Evolutionary conservation across 2,888 invertebrate genomes (phyloP), one percentile per base, ranked within the genome.

Genomic region (Gymnocheta viridis): DNA sequence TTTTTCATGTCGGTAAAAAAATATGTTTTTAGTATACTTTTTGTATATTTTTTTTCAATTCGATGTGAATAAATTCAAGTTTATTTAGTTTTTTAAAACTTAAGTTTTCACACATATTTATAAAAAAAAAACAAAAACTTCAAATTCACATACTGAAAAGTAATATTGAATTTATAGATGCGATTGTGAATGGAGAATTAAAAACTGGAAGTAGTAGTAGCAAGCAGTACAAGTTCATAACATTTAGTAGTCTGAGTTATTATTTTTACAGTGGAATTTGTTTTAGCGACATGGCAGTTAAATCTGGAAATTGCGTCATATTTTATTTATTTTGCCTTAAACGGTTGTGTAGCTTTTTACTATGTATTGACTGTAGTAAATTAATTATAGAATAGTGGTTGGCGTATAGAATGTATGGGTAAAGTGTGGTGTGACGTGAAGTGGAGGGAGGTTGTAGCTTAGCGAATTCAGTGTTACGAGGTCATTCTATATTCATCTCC

Each of bases 41-140:
- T 17, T 35, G 17, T 66, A 14, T 6, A 14, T 32, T 0, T 22
- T 22, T 35, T 66, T 67, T 24, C 14, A 35, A 44, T 69, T 54
- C 19, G 38, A 54, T 67, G 74, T 74, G 51, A 81, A 67, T 24
- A 32, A 56, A 54, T 67, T 74, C 66, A 58, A 73, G 80, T 79
- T 67, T 73, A 58, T 80, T 49, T 66, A 44, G 10, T 69, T 44
- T 9, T 51, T 44, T 10, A 54, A 69, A n/a, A 27, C 3, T 62
- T 54, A 60, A 67, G 17, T 67, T 80, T 81, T 69, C 51, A 62
- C 81, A 81, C 74, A 74, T 22, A 35, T n/a, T n/a, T n/a, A n/a
- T n/a, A n/a, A n/a, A n/a, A n/a, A n/a, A n/a, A n/a, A n/a, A n/a
- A n/a, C n/a, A 32, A 35, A 49, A 32, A 35, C 17, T 47, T 6